These are phyloP conservation scores for Nansenia antarctica DNA, from an alignment of 2,113 vertebrate genomes.

Conservation along the genomic window DNA sequence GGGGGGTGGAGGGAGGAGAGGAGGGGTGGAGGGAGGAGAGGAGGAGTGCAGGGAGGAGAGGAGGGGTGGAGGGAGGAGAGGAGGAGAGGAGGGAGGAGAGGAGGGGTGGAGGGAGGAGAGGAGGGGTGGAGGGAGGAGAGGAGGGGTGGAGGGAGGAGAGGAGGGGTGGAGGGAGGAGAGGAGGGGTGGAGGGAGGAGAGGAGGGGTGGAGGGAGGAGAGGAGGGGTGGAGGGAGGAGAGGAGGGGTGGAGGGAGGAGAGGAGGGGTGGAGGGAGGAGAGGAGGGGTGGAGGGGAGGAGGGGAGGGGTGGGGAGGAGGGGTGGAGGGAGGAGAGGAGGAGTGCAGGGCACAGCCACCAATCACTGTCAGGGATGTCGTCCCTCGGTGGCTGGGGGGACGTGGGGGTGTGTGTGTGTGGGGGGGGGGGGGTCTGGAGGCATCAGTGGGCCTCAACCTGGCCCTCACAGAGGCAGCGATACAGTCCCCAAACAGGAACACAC, in stretches of 20 bases:
- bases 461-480: constrained; percentile 47
- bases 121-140: constrained; percentile 56
- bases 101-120: constrained; percentile 43
- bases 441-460: constrained; percentile 62
- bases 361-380: constrained; percentile 69
- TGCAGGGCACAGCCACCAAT: constrained; percentile 68
- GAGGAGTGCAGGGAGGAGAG: constrained; percentile 56
- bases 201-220: constrained; percentile 56
- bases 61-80: constrained; percentile 43
- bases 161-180: constrained; percentile 56
- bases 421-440: constrained; percentile 37
- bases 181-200: constrained; percentile 43
- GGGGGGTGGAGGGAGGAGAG: no score
- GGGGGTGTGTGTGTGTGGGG: no score
- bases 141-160: constrained; percentile 43
- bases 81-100: constrained; percentile 56
- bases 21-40: constrained; percentile 43
- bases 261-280: constrained; percentile 43
- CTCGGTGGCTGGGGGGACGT: constrained; percentile 55
- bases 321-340: constrained; percentile 46
- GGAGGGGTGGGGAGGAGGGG: constrained; percentile 29
- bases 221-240: constrained; percentile 43
- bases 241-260: constrained; percentile 56
- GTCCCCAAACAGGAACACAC: constrained; percentile 50
- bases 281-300: constrained; percentile 60